Evolutionary conservation across 2,888 invertebrate genomes (phyloP).

Genomic region (Cremastobaeus sp.): DNA sequence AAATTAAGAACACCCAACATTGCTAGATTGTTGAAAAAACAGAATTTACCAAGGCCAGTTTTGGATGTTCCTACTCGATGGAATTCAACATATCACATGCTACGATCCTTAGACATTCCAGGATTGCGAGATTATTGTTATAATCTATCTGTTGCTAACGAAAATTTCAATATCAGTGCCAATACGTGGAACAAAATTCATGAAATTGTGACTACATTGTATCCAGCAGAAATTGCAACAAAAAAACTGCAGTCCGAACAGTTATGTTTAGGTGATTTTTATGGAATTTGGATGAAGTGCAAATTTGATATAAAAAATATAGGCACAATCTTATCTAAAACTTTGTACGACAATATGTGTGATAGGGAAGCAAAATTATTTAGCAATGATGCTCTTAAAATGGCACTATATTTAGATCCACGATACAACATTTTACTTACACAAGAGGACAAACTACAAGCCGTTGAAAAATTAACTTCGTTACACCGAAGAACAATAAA

Average conservation of each 20-base stretch:
- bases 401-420: neutral
- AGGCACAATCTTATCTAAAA: neutral
- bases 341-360: neutral
- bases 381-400: neutral
- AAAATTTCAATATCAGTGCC: neutral
- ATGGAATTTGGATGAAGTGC: neutral
- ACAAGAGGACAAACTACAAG: neutral
- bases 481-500: neutral
- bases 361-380: neutral
- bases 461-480: neutral
- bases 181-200: neutral
- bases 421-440: neutral
- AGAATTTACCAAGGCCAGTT: neutral
- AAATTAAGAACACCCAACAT: neutral
- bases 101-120: neutral
- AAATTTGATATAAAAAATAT: neutral
- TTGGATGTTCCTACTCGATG: slow-evolving; percentile 2
- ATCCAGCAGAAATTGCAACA: neutral
- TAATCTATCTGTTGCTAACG: neutral
- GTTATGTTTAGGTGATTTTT: slow-evolving; percentile 2
- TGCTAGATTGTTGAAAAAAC: neutral
- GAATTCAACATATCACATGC: slow-evolving; percentile 6
- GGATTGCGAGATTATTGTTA: neutral
- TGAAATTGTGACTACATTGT: neutral
- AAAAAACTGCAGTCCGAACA: slow-evolving; percentile 7